Conservation (phyloP, 2,113 vertebrate genomes). For the Carettochelys insculpta region DNA sequence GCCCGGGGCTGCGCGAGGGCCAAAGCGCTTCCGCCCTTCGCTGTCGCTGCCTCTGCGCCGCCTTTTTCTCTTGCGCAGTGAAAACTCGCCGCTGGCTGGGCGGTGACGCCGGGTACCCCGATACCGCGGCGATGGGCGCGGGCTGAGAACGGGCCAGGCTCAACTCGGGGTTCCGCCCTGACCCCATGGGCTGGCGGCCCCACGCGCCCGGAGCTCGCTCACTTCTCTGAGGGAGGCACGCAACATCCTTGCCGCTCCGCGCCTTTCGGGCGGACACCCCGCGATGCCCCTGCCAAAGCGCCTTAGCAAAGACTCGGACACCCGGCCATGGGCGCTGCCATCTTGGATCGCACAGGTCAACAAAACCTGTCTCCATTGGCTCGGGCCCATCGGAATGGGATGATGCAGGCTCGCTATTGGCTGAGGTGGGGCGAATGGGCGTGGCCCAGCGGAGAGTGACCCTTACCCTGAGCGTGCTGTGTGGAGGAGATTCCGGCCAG, state of each 20-base stretch:
- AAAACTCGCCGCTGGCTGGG: not conserved
- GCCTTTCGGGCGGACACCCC: accelerated
- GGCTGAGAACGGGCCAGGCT: not conserved
- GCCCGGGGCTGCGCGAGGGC: too few species aligned
- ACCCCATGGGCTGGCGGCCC: accelerated
- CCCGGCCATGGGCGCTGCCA: slow-evolving; percentile 55
- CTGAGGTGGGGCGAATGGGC: accelerated
- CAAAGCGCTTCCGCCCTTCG: not conserved
- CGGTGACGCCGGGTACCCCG: not conserved
- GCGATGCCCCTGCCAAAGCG: accelerated
- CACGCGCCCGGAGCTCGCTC: slow-evolving; percentile 22
- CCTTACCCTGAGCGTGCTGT: too few species aligned
- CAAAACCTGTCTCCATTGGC: slow-evolving; percentile 78
- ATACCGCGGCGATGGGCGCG: not conserved
- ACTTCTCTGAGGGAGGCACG: slow-evolving; percentile 86
- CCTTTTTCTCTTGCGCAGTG: not conserved
- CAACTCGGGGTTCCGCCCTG: not conserved
- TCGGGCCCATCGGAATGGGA: not conserved
- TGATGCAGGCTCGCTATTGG: slow-evolving; percentile 76
- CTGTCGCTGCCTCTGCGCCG: too few species aligned
- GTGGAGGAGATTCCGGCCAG: accelerated
- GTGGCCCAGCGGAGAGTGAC: not conserved
- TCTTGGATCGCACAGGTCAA: slow-evolving; percentile 58
- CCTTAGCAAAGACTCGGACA: not conserved
- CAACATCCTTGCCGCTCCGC: slow-evolving; percentile 73